phyloP scores from a whole-genome alignment of 2,888 invertebrate genomes.

The Heliconius cydno region DNA sequence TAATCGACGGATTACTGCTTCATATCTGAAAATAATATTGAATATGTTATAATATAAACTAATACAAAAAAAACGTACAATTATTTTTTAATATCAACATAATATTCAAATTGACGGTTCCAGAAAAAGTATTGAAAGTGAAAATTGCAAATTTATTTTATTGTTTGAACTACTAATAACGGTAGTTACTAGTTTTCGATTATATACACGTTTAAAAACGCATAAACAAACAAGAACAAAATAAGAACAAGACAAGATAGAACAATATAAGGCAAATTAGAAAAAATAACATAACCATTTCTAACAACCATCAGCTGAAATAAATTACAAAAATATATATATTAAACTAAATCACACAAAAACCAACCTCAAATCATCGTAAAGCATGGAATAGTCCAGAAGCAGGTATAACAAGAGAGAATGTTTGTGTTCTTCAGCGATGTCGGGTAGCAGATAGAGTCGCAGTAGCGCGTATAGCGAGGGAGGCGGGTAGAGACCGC shows the following conservation, averaged over 20 bases:
- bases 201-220: too few relatives aligned
- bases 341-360: background rate
- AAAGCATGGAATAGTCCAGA: conserved; percentile 89
- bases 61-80: background rate
- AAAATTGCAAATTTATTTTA: too few relatives aligned
- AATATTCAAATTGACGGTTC: too few relatives aligned
- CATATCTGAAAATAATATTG: conserved; percentile 67
- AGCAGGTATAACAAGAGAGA: conserved; percentile 91
- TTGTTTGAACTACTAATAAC: too few relatives aligned
- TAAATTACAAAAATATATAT: background rate
- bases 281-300: too few relatives aligned
- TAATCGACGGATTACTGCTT: conserved; percentile 86
- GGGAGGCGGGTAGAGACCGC: conserved; percentile 91
- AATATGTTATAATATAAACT: background rate
- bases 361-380: conserved; percentile 83
- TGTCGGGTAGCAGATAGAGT: conserved; percentile 87
- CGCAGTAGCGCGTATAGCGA: conserved; percentile 90
- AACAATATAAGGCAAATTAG: too few relatives aligned
- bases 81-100: background rate
- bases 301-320: too few relatives aligned
- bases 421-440: conserved; percentile 88
- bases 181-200: too few relatives aligned
- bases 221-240: too few relatives aligned
- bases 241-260: too few relatives aligned
- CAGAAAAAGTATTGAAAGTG: too few relatives aligned